Conservation (phyloP, 2,113 vertebrate species). For the Hylia prasina region DNA sequence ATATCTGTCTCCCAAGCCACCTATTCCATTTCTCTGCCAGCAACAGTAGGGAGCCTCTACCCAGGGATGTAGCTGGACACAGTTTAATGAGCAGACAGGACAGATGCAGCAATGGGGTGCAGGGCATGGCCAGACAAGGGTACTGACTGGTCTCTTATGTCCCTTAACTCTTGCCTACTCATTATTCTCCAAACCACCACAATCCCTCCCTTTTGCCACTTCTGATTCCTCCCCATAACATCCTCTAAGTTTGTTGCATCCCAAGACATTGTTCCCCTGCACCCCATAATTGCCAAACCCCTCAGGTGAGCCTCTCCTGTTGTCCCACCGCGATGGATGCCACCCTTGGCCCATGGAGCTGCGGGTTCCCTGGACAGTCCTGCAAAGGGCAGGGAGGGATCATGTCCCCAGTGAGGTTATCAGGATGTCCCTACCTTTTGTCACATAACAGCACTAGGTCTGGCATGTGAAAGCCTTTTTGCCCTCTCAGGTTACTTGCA, state of each 20-base stretch:
- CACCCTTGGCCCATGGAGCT: background rate
- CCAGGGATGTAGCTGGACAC: background rate
- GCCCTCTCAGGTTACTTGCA: background rate
- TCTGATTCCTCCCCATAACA: background rate
- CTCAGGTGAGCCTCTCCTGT: background rate
- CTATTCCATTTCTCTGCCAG: background rate
- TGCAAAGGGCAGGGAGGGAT: background rate
- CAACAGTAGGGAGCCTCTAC: background rate
- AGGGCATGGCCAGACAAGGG: background rate
- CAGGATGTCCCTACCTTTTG: background rate
- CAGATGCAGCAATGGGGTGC: background rate
- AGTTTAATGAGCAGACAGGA: background rate
- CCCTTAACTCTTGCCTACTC: background rate
- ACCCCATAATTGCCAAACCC: background rate
- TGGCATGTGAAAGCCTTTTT: background rate
- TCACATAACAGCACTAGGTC: background rate
- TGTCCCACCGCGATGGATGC: background rate
- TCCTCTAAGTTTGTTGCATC: background rate
- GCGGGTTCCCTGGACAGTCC: background rate
- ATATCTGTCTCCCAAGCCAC: background rate
- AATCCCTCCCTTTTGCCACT: accelerated
- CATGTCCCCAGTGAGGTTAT: background rate
- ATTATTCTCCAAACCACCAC: background rate
- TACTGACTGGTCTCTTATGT: background rate
- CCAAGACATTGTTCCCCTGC: background rate